Percentiles rank a stretch among this genome's conserved stretches.
These are phyloP conservation scores for Daboia siamensis DNA, from an alignment of 2,113 vertebrate species.

Conservation along the genomic window DNA sequence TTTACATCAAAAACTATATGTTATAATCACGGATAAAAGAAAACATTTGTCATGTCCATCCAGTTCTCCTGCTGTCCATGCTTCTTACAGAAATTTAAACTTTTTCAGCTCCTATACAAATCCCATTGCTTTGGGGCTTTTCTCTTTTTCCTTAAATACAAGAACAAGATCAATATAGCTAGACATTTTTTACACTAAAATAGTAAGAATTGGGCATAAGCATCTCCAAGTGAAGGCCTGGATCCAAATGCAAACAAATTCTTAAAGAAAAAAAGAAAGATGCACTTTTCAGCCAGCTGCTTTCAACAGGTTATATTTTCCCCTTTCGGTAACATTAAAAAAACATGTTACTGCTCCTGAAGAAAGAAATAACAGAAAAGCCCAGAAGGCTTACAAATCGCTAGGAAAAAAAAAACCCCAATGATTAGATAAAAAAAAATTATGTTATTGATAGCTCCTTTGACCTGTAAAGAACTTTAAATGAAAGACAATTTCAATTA, in stretches of 20 bases:
- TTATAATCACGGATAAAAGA: background rate
- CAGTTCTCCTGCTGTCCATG: background rate
- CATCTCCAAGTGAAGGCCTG: background rate
- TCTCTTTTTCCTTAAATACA: background rate
- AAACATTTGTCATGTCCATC: background rate
- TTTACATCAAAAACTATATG: background rate
- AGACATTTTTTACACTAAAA: background rate
- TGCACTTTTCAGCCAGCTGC: background rate
- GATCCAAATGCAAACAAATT: background rate
- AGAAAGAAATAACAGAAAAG: background rate
- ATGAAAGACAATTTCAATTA: conserved; percentile 37
- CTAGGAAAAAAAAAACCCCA: background rate
- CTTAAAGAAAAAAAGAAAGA: background rate
- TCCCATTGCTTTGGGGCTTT: background rate
- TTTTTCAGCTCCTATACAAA: background rate
- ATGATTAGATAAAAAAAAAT: conserved; percentile 5
- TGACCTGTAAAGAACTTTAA: conserved; percentile 38
- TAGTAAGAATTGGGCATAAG: background rate
- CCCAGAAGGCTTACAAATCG: background rate
- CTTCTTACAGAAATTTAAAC: background rate
- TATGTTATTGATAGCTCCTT: conserved; percentile 27
- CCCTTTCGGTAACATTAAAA: conserved; percentile 5
- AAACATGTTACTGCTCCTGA: background rate
- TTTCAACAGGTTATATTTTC: background rate
- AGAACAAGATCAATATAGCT: background rate